Evolutionary conservation across 2,113 vertebrate genomes (phyloP).

Genomic region (Psittacara wagleri): DNA sequence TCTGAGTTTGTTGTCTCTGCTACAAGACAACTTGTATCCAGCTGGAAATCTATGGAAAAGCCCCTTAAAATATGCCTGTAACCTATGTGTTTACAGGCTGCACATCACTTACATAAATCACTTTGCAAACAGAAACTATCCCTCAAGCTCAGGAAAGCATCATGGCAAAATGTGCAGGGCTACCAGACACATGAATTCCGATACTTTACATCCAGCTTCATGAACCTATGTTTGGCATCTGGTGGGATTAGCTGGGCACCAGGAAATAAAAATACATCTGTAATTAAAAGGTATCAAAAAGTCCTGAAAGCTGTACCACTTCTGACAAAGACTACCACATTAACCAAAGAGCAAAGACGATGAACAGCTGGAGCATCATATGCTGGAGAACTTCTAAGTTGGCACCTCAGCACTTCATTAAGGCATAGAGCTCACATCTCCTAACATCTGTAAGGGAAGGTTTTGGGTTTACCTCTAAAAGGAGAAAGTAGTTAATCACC

Average conservation of each 20-base stretch:
- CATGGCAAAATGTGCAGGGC: not conserved
- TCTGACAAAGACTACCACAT: not conserved
- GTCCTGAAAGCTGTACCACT: not conserved
- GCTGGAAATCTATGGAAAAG: not conserved
- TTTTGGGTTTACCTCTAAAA: not conserved
- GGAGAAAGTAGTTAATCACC: not conserved
- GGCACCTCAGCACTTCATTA: not conserved
- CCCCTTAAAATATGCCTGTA: not conserved
- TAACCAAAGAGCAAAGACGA: not conserved
- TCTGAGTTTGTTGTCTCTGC: not conserved
- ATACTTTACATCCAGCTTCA: not conserved
- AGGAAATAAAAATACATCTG: not conserved
- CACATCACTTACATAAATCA: not conserved
- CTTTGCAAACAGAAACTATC: not conserved
- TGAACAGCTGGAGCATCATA: not conserved
- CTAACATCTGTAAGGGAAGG: not conserved
- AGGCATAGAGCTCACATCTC: not conserved
- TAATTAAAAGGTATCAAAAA: not conserved
- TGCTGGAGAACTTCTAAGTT: not conserved
- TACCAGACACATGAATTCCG: not conserved
- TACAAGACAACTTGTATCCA: rapidly evolving
- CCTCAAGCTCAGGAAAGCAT: not conserved
- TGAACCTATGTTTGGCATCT: not conserved
- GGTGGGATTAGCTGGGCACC: not conserved
- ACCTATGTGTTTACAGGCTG: not conserved